phyloP scores from a whole-genome alignment of 2,888 invertebrate species.

The Pandemis heparana region DNA sequence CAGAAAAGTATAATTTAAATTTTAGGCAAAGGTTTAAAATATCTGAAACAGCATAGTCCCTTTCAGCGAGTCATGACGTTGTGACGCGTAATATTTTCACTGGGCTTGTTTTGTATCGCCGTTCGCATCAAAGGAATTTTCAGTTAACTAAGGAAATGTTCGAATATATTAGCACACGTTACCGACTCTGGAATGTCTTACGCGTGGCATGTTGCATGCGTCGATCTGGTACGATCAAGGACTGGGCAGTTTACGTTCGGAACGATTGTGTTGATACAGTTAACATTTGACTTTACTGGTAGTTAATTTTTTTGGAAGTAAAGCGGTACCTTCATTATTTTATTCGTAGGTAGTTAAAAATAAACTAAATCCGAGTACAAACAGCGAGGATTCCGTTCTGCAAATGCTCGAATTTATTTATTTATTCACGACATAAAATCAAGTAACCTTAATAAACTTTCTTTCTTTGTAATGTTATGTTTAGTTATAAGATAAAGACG shows the following conservation, averaged over 20 bases:
- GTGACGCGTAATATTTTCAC: slow-evolving; percentile 69
- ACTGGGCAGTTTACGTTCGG: slow-evolving; percentile 36
- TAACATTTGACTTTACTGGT: slow-evolving; percentile 30
- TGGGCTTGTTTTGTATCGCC: slow-evolving; percentile 72
- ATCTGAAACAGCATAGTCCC: slow-evolving; percentile 52
- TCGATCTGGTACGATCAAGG: slow-evolving; percentile 54
- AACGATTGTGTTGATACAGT: slow-evolving; percentile 37
- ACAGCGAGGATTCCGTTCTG: too few relatives aligned
- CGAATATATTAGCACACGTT: slow-evolving; percentile 61
- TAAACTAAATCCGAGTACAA: too few relatives aligned
- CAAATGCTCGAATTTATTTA: neutral
- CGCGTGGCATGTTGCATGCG: slow-evolving; percentile 57
- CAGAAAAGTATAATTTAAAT: too few relatives aligned
- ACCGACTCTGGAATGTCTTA: slow-evolving; percentile 62
- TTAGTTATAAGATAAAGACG: too few relatives aligned
- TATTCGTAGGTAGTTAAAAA: neutral
- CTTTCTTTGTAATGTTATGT: too few relatives aligned
- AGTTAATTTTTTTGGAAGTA: slow-evolving; percentile 8
- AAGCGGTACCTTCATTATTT: neutral
- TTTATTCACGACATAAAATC: neutral
- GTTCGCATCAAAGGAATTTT: slow-evolving; percentile 79
- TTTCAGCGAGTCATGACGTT: slow-evolving; percentile 59
- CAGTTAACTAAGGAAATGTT: slow-evolving; percentile 73
- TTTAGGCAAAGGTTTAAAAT: slow-evolving; percentile 53
- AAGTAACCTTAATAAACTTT: neutral